Conservation (phyloP, 2,113 vertebrate genomes). For the Actenoides hombroni region DNA sequence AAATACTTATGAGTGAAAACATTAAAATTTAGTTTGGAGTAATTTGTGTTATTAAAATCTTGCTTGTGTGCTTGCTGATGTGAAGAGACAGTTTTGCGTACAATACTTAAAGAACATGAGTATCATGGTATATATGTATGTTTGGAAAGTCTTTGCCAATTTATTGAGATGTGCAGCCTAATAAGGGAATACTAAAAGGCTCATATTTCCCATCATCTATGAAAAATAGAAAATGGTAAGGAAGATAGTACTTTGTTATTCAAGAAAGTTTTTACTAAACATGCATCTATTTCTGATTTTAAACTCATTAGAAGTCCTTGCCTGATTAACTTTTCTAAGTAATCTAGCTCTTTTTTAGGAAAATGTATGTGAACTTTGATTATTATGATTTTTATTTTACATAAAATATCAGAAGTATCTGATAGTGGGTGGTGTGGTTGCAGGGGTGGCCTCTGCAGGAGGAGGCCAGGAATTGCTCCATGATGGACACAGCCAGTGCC, state of each 20-base stretch:
- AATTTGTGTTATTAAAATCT: not conserved
- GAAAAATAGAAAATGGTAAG: not conserved
- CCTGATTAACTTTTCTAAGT: not conserved
- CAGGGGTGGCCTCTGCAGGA: not conserved
- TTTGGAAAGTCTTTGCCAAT: not conserved
- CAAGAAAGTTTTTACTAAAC: not conserved
- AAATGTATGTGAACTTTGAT: not conserved
- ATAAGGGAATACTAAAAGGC: not conserved
- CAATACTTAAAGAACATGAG: not conserved
- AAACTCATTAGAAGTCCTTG: not conserved
- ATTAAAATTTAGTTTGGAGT: not conserved
- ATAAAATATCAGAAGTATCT: not conserved
- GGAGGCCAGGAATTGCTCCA: not conserved
- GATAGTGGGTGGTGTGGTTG: not conserved
- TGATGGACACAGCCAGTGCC: not conserved
- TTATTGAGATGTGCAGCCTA: not conserved
- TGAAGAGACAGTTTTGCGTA: not conserved
- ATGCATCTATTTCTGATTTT: not conserved
- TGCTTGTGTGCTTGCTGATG: not conserved
- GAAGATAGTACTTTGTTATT: not conserved
- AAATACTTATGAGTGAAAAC: not conserved
- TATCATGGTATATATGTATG: not conserved
- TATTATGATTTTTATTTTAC: not conserved
- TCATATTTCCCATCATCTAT: not conserved
- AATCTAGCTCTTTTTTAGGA: not conserved